Conservation (phyloP, 2,888 invertebrate genomes). For the Trachelus iudaicus region DNA sequence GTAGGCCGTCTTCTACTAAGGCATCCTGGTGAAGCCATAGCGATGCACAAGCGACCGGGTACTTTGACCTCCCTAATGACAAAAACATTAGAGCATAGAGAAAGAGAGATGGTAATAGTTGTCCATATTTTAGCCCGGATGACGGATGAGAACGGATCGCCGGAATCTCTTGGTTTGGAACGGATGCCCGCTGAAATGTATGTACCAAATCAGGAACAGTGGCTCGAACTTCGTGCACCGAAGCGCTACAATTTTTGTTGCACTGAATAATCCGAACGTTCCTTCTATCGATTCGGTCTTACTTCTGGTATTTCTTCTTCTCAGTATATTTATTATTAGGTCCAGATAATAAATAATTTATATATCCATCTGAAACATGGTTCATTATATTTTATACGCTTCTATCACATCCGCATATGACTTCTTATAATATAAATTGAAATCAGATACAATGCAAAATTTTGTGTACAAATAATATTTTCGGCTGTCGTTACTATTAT, state of each 20-base stretch:
- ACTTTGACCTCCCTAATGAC: background rate
- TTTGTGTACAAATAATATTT: background rate
- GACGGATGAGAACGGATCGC: conserved; percentile 53
- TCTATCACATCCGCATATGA: background rate
- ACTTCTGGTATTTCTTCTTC: background rate
- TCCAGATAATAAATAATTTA: background rate
- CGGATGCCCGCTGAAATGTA: conserved; percentile 93
- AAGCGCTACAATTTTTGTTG: conserved; percentile 57
- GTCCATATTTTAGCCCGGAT: conserved; percentile 39
- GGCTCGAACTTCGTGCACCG: conserved; percentile 81
- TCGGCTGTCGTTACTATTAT: background rate
- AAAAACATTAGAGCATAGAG: background rate
- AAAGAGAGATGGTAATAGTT: background rate
- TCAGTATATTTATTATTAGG: background rate
- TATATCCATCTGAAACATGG: background rate
- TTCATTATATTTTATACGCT: background rate
- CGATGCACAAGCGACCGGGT: conserved; percentile 69
- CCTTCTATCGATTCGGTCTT: background rate
- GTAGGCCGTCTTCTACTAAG: conserved; percentile 83
- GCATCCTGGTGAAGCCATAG: conserved; percentile 86
- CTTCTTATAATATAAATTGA: background rate
- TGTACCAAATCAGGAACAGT: conserved; percentile 90
- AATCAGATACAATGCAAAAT: background rate
- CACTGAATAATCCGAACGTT: conserved; percentile 34
- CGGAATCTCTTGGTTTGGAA: conserved; percentile 65